phyloP scores from a whole-genome alignment of 2,113 vertebrate genomes.

The Podarcis raffonei region DNA sequence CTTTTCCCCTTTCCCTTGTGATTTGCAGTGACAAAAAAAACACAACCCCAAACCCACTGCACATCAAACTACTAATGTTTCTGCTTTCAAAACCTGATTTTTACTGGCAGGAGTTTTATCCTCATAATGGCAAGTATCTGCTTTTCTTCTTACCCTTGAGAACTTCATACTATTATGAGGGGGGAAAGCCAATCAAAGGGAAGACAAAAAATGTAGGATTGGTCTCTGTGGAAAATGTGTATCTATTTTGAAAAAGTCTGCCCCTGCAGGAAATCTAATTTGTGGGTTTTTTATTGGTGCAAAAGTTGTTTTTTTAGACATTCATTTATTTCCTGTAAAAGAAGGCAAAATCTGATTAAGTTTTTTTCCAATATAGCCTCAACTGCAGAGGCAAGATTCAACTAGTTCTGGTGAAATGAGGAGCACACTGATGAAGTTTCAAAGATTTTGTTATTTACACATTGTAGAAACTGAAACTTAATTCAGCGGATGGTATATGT shows the following conservation, averaged over 20 bases:
- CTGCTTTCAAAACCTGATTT: slow-evolving; percentile 50
- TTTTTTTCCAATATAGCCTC: slow-evolving; percentile 13
- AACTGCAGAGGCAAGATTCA: slow-evolving; percentile 28
- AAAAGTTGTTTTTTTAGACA: slow-evolving; percentile 39
- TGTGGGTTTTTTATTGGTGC: neutral
- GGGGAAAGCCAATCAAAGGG: slow-evolving; percentile 17
- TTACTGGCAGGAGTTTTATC: slow-evolving; percentile 50
- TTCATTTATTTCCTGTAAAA: slow-evolving; percentile 28
- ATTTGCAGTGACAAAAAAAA: slow-evolving; percentile 48
- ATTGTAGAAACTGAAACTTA: slow-evolving; percentile 39
- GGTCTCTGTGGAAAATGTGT: slow-evolving; percentile 18
- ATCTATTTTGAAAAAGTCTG: slow-evolving; percentile 41
- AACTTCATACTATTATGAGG: slow-evolving; percentile 1
- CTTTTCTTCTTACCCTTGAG: slow-evolving; percentile 27
- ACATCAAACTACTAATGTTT: slow-evolving; percentile 33
- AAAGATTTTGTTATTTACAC: slow-evolving; percentile 31
- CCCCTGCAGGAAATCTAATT: slow-evolving; percentile 22
- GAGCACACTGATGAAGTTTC: slow-evolving; percentile 37
- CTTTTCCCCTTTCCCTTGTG: slow-evolving; percentile 33
- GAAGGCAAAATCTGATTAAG: slow-evolving; percentile 36
- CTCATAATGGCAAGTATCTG: slow-evolving; percentile 35
- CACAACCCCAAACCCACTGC: slow-evolving; percentile 6
- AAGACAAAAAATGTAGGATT: neutral
- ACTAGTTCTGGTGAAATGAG: slow-evolving; percentile 18
- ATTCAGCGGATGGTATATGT: slow-evolving; percentile 1